Conservation (phyloP, 2,888 invertebrate genomes). For the Chrysolina haemoptera region DNA sequence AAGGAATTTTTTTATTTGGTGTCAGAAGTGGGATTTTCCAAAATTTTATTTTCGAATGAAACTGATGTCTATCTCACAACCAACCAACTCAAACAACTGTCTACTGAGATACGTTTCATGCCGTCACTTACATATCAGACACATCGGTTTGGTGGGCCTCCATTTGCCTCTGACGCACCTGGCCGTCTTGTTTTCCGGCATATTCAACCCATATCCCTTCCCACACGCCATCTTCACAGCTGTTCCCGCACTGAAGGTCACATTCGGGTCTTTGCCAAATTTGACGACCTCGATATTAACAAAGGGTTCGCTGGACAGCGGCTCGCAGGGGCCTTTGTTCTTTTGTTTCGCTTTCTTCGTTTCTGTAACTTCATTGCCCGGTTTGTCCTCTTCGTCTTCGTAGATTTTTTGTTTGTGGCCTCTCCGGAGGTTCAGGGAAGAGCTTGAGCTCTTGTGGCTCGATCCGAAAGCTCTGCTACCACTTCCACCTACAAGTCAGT, state of each 20-base stretch:
- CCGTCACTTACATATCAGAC: conserved; percentile 80
- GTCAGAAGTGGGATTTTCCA: conserved; percentile 7
- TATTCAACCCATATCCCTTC: conserved; percentile 83
- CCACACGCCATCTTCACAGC: conserved; percentile 83
- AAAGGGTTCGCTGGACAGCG: conserved; percentile 77
- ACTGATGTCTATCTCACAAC: background rate
- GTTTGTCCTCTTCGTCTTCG: conserved; percentile 53
- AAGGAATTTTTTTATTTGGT: background rate
- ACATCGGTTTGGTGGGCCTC: conserved; percentile 87
- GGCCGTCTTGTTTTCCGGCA: conserved; percentile 81
- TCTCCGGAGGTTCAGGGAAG: conserved; percentile 60
- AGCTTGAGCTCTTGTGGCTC: conserved; percentile 61
- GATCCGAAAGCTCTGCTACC: conserved; percentile 64
- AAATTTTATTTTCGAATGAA: background rate
- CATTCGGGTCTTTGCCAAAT: conserved; percentile 79
- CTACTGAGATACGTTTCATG: background rate
- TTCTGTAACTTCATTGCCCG: conserved; percentile 54
- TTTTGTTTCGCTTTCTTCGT: conserved; percentile 59
- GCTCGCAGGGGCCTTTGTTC: conserved; percentile 78
- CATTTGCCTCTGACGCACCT: conserved; percentile 88
- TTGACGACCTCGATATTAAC: conserved; percentile 81
- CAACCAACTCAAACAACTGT: conserved; percentile 15
- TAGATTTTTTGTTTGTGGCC: conserved; percentile 57
- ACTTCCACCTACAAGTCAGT: conserved; percentile 53
- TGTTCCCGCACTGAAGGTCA: conserved; percentile 83